Evolutionary conservation across 2,113 vertebrate species (phyloP).

Genomic region (Syrrhaptes paradoxus): DNA sequence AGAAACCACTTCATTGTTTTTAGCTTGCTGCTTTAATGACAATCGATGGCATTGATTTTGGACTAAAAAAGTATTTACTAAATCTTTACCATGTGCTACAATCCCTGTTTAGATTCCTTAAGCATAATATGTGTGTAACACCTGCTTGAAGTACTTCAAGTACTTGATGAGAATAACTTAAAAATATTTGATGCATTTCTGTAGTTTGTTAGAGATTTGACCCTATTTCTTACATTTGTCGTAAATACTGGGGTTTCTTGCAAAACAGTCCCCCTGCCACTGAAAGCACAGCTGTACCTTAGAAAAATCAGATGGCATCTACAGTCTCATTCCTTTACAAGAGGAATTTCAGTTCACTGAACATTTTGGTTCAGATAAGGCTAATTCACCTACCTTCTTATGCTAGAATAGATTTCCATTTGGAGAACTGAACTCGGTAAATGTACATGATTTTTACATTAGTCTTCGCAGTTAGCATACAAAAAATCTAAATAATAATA

Average conservation of each 20-base stretch:
- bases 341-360: conserved; percentile 3
- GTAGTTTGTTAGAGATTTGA: not conserved
- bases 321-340: not conserved
- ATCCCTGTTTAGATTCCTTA: conserved; percentile 61
- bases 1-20: conserved; percentile 81
- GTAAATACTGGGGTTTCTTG: not conserved
- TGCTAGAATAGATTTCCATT: conserved; percentile 34
- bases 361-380: conserved; percentile 31
- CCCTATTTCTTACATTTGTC: not conserved
- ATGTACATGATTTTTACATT: conserved; percentile 34
- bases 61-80: conserved; percentile 78
- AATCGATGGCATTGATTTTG: conserved; percentile 81
- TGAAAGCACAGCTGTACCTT: not conserved
- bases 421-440: conserved; percentile 45
- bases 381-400: conserved; percentile 36
- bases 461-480: conserved; percentile 2
- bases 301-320: conserved; percentile 28
- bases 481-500: not conserved
- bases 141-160: not conserved
- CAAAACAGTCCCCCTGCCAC: not conserved
- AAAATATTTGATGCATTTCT: conserved; percentile 30
- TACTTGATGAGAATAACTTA: conserved; percentile 36
- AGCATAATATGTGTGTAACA: conserved; percentile 26
- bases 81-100: conserved; percentile 75
- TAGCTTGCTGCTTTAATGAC: conserved; percentile 79